Percentiles rank a stretch among this genome's conserved stretches.
Conservation (phyloP, 2,888 invertebrate species). For the Apamea crenata region DNA sequence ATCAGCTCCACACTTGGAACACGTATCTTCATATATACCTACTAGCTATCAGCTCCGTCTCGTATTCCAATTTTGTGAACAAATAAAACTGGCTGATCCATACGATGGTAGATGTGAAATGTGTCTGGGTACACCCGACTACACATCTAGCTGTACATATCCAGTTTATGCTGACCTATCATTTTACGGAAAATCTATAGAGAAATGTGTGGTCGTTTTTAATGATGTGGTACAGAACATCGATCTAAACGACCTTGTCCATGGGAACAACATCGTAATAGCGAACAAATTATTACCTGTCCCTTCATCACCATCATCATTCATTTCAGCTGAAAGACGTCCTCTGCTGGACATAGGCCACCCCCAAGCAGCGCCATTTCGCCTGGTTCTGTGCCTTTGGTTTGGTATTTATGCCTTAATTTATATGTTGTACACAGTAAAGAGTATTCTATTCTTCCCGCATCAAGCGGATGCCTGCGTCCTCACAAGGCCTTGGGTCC, state of each 20-base stretch:
- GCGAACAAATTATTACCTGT: not conserved
- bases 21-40: conserved; percentile 50
- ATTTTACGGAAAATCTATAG: not conserved
- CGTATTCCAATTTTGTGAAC: conserved; percentile 80
- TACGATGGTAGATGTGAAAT: conserved; percentile 69
- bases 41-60: conserved; percentile 64
- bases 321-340: too few species aligned
- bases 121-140: conserved; percentile 69
- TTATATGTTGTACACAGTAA: too few species aligned
- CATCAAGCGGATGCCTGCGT: too few species aligned
- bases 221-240: too few species aligned
- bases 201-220: not conserved
- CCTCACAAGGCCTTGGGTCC: too few species aligned
- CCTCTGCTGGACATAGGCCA: too few species aligned
- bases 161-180: not conserved
- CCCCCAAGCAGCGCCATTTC: too few species aligned
- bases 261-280: not conserved
- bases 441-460: too few species aligned
- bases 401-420: too few species aligned
- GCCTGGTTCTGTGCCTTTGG: too few species aligned
- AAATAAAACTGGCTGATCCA: conserved; percentile 75
- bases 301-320: not conserved
- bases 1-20: conserved; percentile 56
- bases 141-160: not conserved
- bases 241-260: not conserved